These are phyloP conservation scores for Peromyscus maniculatus DNA, from an alignment of 2,113 vertebrate genomes.

Conservation along the genomic window DNA sequence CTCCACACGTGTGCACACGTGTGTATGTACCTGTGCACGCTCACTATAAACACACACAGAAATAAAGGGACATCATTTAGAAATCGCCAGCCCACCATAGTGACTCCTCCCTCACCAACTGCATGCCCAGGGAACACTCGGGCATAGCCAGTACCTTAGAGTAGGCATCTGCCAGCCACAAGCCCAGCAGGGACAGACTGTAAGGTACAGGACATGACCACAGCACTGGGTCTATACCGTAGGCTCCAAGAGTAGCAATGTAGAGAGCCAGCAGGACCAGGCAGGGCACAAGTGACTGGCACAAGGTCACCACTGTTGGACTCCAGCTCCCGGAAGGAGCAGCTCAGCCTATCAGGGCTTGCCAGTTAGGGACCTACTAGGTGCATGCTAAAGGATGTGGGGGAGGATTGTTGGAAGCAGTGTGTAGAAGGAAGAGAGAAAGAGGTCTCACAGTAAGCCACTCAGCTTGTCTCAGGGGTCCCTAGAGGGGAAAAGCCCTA, in stretches of 20 bases:
- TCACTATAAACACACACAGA: too few relatives aligned
- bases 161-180: too few relatives aligned
- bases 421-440: background rate
- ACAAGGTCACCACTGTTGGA: background rate
- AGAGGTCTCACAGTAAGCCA: background rate
- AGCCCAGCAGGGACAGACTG: rapidly evolving
- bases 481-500: background rate
- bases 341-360: background rate
- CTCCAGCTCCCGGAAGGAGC: background rate
- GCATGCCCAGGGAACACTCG: background rate
- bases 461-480: background rate
- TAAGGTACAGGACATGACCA: background rate
- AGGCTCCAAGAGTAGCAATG: background rate
- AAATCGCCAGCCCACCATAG: background rate
- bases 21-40: background rate
- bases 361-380: background rate
- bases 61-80: background rate
- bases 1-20: background rate
- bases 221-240: background rate
- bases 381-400: background rate
- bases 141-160: background rate
- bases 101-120: background rate
- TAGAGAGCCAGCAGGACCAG: background rate
- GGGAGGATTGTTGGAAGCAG: background rate
- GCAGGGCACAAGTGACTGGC: background rate